These are phyloP conservation scores for Papilio dardanus DNA, from an alignment of 1,140 invertebrate genomes.

Conservation along the genomic window DNA sequence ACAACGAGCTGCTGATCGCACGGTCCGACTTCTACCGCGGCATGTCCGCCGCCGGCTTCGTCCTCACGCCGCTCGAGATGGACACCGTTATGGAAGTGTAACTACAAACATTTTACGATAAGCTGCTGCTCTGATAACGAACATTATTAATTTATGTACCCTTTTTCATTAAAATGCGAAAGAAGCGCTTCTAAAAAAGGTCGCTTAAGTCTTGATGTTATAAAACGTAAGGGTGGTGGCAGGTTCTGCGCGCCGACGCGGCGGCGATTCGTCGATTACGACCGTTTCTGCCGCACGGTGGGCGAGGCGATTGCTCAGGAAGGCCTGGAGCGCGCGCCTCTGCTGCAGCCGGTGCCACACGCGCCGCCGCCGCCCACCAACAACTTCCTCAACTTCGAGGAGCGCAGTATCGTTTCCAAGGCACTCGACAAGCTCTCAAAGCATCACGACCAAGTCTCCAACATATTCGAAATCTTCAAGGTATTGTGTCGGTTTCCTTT, in stretches of 20 bases:
- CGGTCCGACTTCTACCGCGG: slow-evolving; percentile 85
- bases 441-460: slow-evolving; percentile 85
- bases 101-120: slow-evolving; percentile 47
- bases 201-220: not conserved
- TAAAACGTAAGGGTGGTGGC: not conserved
- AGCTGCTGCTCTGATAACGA: not conserved
- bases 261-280: slow-evolving; percentile 84
- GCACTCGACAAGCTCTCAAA: slow-evolving; percentile 85
- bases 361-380: slow-evolving; percentile 82
- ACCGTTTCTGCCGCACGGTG: slow-evolving; percentile 84
- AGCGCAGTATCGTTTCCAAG: slow-evolving; percentile 83
- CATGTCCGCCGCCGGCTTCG: slow-evolving; percentile 83
- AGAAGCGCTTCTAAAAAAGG: no score
- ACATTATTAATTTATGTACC: no score
- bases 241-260: slow-evolving; percentile 84
- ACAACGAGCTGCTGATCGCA: slow-evolving; percentile 84
- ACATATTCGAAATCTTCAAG: slow-evolving; percentile 83
- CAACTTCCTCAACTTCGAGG: slow-evolving; percentile 88
- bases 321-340: slow-evolving; percentile 85
- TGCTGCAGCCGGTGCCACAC: slow-evolving; percentile 85
- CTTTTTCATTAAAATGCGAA: no score
- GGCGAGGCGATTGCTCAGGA: slow-evolving; percentile 86
- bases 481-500: slow-evolving; percentile 52
- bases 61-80: slow-evolving; percentile 84
- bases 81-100: slow-evolving; percentile 85